A percentile compares a stretch with the other conserved stretches of the same genome.
Evolutionary conservation across 1,140 invertebrate species (phyloP).

Genomic region (Phortica variegata): DNA sequence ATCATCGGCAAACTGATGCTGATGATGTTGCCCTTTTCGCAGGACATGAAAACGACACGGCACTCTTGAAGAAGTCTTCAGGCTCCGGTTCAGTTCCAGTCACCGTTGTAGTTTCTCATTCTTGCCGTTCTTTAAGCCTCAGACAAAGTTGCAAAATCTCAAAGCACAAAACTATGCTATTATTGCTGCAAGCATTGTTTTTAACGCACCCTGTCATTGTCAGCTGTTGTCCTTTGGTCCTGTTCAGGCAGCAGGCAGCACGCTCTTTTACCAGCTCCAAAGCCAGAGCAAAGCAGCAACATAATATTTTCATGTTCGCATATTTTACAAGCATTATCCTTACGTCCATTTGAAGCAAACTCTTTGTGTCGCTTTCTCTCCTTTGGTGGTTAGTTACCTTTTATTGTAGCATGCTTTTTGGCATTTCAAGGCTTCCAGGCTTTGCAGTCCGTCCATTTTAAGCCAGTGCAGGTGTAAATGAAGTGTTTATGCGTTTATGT

Average conservation of each 20-base stretch:
- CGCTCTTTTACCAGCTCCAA: no score
- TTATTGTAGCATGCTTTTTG: constrained; percentile 12
- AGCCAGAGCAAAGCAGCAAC: no score
- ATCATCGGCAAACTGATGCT: constrained; percentile 39
- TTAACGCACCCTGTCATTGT: constrained; percentile 28
- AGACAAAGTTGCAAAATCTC: no score
- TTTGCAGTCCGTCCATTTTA: no score
- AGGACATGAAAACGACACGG: neutral
- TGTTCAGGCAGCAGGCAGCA: no score
- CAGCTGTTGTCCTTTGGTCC: constrained; percentile 38
- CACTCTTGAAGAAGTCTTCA: neutral
- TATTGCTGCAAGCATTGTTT: constrained; percentile 8
- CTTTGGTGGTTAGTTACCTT: constrained; percentile 2
- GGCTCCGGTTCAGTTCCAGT: neutral
- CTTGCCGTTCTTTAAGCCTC: constrained; percentile 7
- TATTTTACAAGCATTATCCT: constrained; percentile 16
- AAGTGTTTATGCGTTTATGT: constrained; percentile 28
- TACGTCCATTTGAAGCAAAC: constrained; percentile 6
- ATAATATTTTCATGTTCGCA: constrained; percentile 48
- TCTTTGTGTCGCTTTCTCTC: neutral
- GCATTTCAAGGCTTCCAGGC: constrained; percentile 8
- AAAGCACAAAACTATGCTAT: no score
- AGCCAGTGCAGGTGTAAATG: constrained; percentile 45
- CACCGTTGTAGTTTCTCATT: constrained; percentile 16
- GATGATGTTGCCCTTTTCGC: no score